These are phyloP conservation scores for Terrapene triunguis DNA, from an alignment of 2,113 vertebrate genomes.

Conservation along the genomic window DNA sequence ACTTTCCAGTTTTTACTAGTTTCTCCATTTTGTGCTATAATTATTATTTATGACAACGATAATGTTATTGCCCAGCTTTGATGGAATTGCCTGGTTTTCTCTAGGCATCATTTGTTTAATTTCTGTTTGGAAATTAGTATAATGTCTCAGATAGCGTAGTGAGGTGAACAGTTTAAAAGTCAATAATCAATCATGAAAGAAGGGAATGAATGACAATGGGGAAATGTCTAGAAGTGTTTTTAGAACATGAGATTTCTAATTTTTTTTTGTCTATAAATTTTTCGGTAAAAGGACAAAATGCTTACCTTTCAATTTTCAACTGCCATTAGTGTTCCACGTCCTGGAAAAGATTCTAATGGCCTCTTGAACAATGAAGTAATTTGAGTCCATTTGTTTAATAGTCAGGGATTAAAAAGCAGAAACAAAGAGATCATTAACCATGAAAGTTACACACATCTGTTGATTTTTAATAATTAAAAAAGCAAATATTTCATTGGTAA, in stretches of 20 bases:
- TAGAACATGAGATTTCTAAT: background rate
- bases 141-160: background rate
- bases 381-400: constrained; percentile 68
- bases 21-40: background rate
- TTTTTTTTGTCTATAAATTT: constrained; percentile 3
- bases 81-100: background rate
- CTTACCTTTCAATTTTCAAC: constrained; percentile 24
- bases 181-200: background rate
- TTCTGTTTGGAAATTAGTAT: background rate
- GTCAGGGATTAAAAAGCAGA: constrained; percentile 60
- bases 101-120: constrained; percentile 1
- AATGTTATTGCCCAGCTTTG: background rate
- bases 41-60: constrained; percentile 15
- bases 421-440: constrained; percentile 65
- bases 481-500: constrained; percentile 38
- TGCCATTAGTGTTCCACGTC: constrained; percentile 5
- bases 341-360: constrained; percentile 38
- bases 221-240: background rate
- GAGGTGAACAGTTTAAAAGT: background rate
- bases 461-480: constrained; percentile 46
- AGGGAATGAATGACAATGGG: background rate
- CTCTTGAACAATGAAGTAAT: constrained; percentile 60
- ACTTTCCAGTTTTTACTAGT: background rate
- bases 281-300: constrained; percentile 22
- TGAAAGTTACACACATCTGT: constrained; percentile 61